These are phyloP conservation scores for Cynopterus sphinx DNA, from an alignment of 2,797 vertebrate genomes.

Conservation along the genomic window DNA sequence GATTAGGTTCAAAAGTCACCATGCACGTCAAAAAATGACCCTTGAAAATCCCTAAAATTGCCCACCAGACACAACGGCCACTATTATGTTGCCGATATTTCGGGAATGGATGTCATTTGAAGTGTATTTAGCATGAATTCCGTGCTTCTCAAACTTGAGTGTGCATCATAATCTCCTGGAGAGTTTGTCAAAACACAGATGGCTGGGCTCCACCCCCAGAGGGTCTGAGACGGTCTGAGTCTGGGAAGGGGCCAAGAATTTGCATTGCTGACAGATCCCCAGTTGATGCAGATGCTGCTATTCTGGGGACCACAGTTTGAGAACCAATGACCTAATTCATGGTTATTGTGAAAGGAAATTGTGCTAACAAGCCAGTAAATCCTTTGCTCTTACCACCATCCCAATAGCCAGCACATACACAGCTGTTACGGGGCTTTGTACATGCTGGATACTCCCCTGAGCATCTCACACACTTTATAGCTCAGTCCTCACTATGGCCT, in stretches of 20 bases:
- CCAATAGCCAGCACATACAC: fast-evolving
- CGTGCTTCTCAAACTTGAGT: background rate
- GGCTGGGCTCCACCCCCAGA: background rate
- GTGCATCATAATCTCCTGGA: no score
- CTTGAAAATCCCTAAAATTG: background rate
- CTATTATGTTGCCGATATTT: background rate
- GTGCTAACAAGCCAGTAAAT: background rate
- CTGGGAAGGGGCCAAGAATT: fast-evolving
- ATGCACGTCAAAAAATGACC: background rate
- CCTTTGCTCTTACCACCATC: no score
- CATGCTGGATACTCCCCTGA: no score
- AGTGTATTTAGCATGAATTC: background rate
- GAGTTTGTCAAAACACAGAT: background rate
- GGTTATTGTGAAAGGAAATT: background rate
- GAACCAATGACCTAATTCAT: background rate
- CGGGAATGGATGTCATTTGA: background rate
- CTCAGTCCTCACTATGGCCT: background rate
- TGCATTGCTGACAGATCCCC: background rate
- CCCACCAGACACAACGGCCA: background rate
- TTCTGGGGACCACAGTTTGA: background rate
- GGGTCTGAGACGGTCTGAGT: background rate
- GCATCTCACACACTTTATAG: background rate
- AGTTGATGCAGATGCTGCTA: background rate
- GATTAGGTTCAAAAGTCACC: background rate
- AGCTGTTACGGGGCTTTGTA: fast-evolving